Conservation (phyloP, 2,113 vertebrate genomes). For the Brachyhypopomus gauderio region DNA sequence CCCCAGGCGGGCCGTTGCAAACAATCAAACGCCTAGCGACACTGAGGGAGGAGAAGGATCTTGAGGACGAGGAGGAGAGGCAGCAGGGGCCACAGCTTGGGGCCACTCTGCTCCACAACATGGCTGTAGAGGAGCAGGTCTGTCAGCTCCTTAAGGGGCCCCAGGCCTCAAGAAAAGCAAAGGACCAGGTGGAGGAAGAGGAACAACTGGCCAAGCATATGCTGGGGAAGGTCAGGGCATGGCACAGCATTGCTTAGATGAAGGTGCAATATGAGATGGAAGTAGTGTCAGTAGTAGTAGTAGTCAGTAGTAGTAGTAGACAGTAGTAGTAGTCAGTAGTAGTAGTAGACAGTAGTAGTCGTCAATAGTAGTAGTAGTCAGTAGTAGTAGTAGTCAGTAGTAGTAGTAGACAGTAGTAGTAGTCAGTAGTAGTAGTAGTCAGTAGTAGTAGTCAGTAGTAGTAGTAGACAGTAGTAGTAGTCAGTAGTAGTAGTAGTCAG, state of each 20-base stretch:
- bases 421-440: no score
- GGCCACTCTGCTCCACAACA: conserved; percentile 27
- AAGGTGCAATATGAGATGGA: not conserved
- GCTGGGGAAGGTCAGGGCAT: not conserved
- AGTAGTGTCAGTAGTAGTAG: no score
- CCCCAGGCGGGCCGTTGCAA: not conserved
- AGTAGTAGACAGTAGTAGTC: no score
- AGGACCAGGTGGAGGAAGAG: not conserved
- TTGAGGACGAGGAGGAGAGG: conserved; percentile 31
- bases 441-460: no score
- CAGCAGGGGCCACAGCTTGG: conserved; percentile 23
- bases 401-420: no score
- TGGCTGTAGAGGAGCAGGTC: conserved; percentile 47
- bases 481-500: no score
- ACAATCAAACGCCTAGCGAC: not conserved
- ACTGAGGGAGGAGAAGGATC: not conserved
- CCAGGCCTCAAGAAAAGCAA: not conserved
- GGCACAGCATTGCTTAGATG: not conserved
- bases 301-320: no score
- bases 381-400: no score
- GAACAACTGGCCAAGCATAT: not conserved
- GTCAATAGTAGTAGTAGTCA: no score
- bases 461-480: no score
- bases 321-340: no score
- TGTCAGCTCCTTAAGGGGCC: conserved; percentile 29